Conservation (phyloP, 2,797 vertebrate species). For the Hyperoplus lanceolatus region DNA sequence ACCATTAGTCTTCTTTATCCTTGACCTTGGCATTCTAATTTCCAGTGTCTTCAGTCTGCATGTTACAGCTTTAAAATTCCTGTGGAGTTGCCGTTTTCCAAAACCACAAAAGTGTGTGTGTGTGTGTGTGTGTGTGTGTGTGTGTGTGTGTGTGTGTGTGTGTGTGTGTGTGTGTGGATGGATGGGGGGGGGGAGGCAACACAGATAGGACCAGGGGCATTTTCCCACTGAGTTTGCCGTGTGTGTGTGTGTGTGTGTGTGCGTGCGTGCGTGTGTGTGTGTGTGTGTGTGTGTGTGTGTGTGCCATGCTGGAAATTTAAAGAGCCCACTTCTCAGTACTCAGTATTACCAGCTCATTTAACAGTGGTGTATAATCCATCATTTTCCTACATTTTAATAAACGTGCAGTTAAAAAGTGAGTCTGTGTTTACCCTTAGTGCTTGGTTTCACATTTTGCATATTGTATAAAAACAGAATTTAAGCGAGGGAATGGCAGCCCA, state of each 20-base stretch:
- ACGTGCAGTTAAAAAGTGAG: not conserved
- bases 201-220: conserved; percentile 14
- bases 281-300: not conserved
- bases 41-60: conserved; percentile 33
- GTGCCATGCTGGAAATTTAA: conserved; percentile 53
- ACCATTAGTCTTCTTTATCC: conserved; percentile 15
- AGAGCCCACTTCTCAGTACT: conserved; percentile 14
- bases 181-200: not conserved
- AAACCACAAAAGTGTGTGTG: conserved; percentile 42
- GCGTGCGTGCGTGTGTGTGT: too few relatives aligned
- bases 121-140: too few relatives aligned
- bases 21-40: conserved; percentile 34
- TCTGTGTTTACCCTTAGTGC: not conserved
- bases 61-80: conserved; percentile 46
- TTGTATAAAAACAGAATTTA: not conserved
- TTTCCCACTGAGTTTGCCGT: conserved; percentile 28
- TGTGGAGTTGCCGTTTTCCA: conserved; percentile 57
- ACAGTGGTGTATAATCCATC: not conserved
- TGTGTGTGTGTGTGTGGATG: too few relatives aligned
- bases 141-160: too few relatives aligned
- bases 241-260: too few relatives aligned
- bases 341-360: conserved; percentile 5
- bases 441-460: not conserved
- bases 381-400: conserved; percentile 1
- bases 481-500: not conserved